Percentiles rank a stretch among this genome's conserved stretches.
phyloP scores from a whole-genome alignment of 2,113 vertebrate genomes.

The Tachysurus vachellii region DNA sequence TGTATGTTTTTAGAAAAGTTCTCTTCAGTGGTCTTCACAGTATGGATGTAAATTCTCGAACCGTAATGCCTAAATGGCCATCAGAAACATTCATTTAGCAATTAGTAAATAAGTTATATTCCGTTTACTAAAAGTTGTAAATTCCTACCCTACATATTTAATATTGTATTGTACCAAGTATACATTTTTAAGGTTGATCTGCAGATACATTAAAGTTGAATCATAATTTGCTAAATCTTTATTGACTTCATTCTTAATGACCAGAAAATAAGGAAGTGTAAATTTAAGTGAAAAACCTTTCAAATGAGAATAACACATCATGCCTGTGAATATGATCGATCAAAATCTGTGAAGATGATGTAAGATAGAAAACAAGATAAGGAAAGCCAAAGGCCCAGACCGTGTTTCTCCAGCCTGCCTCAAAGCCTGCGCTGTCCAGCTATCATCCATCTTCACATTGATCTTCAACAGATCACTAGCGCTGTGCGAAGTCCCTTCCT shows the following conservation, averaged over 20 bases:
- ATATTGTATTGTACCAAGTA: not conserved
- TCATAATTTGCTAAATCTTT: not conserved
- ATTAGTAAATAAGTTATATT: not conserved
- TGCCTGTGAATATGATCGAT: too few species aligned
- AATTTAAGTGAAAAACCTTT: not conserved
- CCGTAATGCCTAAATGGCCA: not conserved
- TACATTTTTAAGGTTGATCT: not conserved
- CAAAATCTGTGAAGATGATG: too few species aligned
- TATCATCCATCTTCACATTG: too few species aligned
- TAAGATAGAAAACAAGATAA: too few species aligned
- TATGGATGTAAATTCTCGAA: not conserved
- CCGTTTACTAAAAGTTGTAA: not conserved
- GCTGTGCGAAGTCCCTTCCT: too few species aligned
- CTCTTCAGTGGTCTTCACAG: not conserved
- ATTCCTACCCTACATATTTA: not conserved
- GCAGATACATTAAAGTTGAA: not conserved
- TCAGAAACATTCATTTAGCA: not conserved
- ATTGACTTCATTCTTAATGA: not conserved
- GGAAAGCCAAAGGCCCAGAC: too few species aligned
- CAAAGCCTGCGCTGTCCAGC: too few species aligned
- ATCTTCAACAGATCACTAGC: too few species aligned
- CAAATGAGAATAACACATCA: not conserved
- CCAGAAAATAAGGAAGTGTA: not conserved
- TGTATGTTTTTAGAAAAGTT: not conserved
- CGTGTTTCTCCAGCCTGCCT: too few species aligned